Evolutionary conservation across 2,888 invertebrate genomes (phyloP).

Genomic region (Andrena dorsata): DNA sequence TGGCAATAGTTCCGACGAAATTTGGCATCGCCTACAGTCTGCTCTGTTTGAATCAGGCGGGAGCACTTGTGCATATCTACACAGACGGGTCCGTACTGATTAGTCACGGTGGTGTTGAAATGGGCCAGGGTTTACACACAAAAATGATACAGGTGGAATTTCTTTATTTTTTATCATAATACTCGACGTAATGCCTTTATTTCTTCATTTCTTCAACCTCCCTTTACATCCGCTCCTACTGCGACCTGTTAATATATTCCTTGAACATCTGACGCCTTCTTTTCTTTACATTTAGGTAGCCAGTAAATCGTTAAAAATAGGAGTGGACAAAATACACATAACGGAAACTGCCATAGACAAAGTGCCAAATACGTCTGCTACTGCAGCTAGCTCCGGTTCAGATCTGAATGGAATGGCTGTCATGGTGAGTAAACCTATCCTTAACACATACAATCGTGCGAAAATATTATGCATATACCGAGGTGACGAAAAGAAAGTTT

Average conservation of each 20-base stretch:
- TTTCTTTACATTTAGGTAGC: constrained; percentile 87
- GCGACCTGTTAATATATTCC: too few relatives aligned
- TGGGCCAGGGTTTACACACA: constrained; percentile 98
- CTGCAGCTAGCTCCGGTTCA: constrained; percentile 95
- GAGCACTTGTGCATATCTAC: constrained; percentile 95
- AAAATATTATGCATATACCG: too few relatives aligned
- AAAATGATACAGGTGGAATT: constrained; percentile 93
- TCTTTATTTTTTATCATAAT: too few relatives aligned
- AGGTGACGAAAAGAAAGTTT: too few relatives aligned
- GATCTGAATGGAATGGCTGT: constrained; percentile 97
- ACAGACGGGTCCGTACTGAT: constrained; percentile 95
- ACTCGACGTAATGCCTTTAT: too few relatives aligned
- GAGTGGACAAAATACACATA: constrained; percentile 91
- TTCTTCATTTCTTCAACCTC: too few relatives aligned
- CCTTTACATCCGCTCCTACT: too few relatives aligned
- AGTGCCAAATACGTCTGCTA: constrained; percentile 95
- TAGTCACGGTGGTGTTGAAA: constrained; percentile 97
- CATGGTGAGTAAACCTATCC: constrained; percentile 82
- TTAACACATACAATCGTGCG: background rate
- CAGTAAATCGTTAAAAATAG: constrained; percentile 90
- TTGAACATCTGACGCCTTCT: background rate
- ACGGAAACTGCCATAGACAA: constrained; percentile 95
- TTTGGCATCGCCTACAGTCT: constrained; percentile 94
- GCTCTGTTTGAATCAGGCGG: constrained; percentile 92
- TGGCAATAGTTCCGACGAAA: constrained; percentile 93